phyloP scores from a whole-genome alignment of 53 echinoderm and acorn worm genomes.

The Pentamera pediparva region DNA sequence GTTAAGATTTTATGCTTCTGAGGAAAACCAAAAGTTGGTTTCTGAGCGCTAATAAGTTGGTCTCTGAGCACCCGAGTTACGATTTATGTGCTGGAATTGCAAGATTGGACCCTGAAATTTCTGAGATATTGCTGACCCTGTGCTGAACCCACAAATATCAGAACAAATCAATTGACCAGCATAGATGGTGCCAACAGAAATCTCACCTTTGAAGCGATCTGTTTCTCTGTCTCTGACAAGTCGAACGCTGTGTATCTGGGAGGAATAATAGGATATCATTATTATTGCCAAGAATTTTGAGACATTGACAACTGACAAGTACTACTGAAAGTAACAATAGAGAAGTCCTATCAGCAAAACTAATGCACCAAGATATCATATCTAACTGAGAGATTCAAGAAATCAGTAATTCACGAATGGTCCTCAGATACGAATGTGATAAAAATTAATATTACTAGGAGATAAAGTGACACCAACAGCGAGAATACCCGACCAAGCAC shows the following conservation, averaged over 20 bases:
- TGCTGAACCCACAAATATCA: neutral
- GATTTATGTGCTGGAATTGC: too few species aligned
- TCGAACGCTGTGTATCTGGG: constrained; percentile 45
- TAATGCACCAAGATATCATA: too few species aligned
- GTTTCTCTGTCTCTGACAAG: constrained; percentile 90
- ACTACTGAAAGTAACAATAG: too few species aligned
- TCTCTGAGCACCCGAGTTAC: too few species aligned
- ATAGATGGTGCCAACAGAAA: neutral
- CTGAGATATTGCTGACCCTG: neutral
- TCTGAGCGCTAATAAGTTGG: too few species aligned
- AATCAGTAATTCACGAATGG: neutral
- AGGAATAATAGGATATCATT: neutral
- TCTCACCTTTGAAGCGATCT: constrained; percentile 77
- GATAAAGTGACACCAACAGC: neutral
- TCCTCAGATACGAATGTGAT: neutral
- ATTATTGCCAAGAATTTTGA: neutral
- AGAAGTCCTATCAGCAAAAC: too few species aligned
- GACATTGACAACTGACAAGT: too few species aligned
- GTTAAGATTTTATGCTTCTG: too few species aligned
- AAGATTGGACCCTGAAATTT: too few species aligned
- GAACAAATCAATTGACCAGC: neutral
- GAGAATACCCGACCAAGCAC: neutral
- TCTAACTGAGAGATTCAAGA: too few species aligned
- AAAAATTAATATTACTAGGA: neutral
- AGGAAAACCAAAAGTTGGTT: too few species aligned